A percentile compares a stretch with the other conserved stretches of the same genome.
phyloP scores from a whole-genome alignment of 1,140 invertebrate genomes.

The Araneus ventricosus region DNA sequence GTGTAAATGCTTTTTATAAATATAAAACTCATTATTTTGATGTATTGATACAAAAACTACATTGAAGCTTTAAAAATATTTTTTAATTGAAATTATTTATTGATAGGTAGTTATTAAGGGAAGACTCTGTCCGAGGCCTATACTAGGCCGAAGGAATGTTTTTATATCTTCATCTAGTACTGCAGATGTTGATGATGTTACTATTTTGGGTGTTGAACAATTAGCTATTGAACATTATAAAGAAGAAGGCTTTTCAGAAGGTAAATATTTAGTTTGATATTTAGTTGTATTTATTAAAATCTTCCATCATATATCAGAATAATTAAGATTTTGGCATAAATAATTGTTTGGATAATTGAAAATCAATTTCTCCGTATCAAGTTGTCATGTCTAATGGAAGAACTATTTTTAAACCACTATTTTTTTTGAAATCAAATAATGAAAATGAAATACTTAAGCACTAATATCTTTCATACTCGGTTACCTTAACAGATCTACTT shows the following conservation, averaged over 20 bases:
- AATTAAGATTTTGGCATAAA: not conserved
- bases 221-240: constrained; percentile 82
- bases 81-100: constrained; percentile 13
- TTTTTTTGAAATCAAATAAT: no score
- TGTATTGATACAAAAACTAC: not conserved
- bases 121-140: constrained; percentile 74
- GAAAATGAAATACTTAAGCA: no score
- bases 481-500: no score
- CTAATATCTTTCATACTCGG: no score
- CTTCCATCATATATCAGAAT: not conserved
- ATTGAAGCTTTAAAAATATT: not conserved
- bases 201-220: constrained; percentile 81
- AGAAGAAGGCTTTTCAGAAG: constrained; percentile 80
- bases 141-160: constrained; percentile 78
- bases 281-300: not conserved
- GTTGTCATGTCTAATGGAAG: no score
- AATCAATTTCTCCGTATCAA: no score
- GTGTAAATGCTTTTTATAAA: no score
- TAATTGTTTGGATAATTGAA: no score
- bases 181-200: constrained; percentile 77
- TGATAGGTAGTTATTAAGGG: constrained; percentile 73
- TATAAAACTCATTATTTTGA: no score
- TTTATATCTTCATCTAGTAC: constrained; percentile 76
- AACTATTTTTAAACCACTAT: no score
- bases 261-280: constrained; percentile 73